These are phyloP conservation scores for Trissolcus basalis DNA, from an alignment of 1,140 invertebrate species.

Conservation along the genomic window DNA sequence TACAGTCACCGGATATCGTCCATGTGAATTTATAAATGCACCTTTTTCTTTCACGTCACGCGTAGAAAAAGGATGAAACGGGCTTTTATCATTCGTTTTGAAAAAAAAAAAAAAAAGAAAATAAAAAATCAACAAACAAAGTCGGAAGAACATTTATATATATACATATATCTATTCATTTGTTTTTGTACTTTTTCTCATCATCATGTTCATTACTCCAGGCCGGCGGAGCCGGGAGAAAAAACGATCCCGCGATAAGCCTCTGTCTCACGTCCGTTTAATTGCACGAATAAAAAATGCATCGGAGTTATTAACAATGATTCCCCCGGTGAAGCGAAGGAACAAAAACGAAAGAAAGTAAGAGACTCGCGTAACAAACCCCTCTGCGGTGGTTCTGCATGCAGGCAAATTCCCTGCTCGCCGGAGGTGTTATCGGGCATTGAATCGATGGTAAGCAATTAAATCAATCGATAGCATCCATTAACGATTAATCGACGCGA, in stretches of 20 bases:
- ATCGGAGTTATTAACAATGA: conserved; percentile 38
- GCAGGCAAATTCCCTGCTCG: conserved; percentile 33
- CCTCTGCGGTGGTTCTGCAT: background rate
- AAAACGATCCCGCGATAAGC: conserved; percentile 25
- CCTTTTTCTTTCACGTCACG: no score
- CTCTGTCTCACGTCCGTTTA: conserved; percentile 24
- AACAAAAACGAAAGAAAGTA: conserved; percentile 30
- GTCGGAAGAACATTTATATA: no score
- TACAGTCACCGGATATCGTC: no score
- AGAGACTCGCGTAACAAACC: background rate
- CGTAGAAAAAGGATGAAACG: no score
- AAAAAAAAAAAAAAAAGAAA: no score
- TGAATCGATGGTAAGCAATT: conserved; percentile 53
- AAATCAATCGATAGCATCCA: conserved; percentile 59
- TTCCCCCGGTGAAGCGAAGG: conserved; percentile 5
- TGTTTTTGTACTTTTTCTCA: no score
- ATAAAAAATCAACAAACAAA: no score
- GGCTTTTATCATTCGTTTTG: no score
- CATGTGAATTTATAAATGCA: no score
- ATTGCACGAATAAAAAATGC: conserved; percentile 42
- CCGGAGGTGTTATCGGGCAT: conserved; percentile 31
- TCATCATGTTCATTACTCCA: background rate
- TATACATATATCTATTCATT: no score
- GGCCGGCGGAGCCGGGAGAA: background rate
- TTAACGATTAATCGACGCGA: conserved; percentile 59